These are phyloP conservation scores for Unio pictorum DNA, from an alignment of 2,888 invertebrate species.

Conservation along the genomic window DNA sequence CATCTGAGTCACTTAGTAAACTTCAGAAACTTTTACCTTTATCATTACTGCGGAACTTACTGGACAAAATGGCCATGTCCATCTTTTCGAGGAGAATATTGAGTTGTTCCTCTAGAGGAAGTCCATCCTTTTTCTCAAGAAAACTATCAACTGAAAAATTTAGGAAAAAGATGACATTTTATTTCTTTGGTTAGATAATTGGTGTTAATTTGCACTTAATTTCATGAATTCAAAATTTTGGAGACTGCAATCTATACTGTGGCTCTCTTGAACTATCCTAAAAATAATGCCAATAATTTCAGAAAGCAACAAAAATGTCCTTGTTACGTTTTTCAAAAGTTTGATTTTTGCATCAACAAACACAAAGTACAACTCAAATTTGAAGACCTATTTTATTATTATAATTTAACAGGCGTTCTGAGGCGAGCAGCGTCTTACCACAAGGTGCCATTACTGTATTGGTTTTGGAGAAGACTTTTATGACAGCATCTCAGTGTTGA, in stretches of 20 bases:
- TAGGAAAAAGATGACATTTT: not conserved
- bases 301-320: not conserved
- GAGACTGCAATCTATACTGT: not conserved
- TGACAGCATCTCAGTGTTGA: too few species aligned
- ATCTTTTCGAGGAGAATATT: conserved; percentile 77
- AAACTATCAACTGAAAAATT: conserved; percentile 68
- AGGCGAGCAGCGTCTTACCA: too few species aligned
- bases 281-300: not conserved
- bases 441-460: too few species aligned
- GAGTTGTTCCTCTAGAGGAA: conserved; percentile 72
- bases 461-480: too few species aligned
- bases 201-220: too few species aligned
- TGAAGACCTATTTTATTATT: too few species aligned
- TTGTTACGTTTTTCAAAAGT: too few species aligned
- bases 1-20: not conserved
- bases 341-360: too few species aligned
- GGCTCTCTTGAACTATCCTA: not conserved
- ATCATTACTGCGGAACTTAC: conserved; percentile 13
- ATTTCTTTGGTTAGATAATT: not conserved
- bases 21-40: not conserved
- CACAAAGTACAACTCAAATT: too few species aligned
- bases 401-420: too few species aligned
- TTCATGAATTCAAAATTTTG: too few species aligned
- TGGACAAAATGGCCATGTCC: conserved; percentile 75
- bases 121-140: conserved; percentile 64